These are phyloP conservation scores for Sebastiscus tertius DNA, from an alignment of 2,797 vertebrate species.

Conservation along the genomic window DNA sequence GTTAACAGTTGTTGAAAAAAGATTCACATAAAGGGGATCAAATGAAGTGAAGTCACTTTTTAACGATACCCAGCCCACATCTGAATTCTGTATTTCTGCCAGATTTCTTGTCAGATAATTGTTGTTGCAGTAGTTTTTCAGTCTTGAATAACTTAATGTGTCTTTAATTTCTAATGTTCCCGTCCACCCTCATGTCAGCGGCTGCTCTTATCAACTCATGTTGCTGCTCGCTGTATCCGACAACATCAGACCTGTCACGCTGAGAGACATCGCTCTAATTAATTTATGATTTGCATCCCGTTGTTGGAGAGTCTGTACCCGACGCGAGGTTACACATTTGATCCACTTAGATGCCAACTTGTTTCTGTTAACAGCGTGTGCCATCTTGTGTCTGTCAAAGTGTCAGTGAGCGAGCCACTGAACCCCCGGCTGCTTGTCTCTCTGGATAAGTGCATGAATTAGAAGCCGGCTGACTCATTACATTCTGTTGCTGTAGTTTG, in stretches of 20 bases:
- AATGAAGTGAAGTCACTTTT: no score
- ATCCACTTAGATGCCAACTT: not conserved
- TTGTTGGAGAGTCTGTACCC: not conserved
- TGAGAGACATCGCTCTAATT: constrained; percentile 1
- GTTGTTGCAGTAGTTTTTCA: not conserved
- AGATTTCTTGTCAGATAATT: not conserved
- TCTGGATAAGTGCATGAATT: constrained; percentile 16
- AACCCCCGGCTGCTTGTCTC: not conserved
- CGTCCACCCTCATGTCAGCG: not conserved
- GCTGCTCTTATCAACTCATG: not conserved
- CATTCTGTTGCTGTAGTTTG: not conserved
- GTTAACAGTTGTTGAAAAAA: not conserved
- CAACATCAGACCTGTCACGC: constrained; percentile 3
- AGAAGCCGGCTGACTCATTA: constrained; percentile 33
- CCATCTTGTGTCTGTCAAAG: constrained; percentile 17
- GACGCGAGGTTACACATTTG: not conserved
- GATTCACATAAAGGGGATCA: no score
- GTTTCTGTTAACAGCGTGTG: constrained; percentile 9
- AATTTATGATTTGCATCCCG: constrained; percentile 21
- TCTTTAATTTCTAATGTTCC: not conserved
- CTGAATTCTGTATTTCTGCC: no score
- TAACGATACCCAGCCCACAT: no score
- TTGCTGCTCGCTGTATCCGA: not conserved
- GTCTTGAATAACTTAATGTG: not conserved
- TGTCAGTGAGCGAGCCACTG: not conserved